Base-by-base conservation (phyloP, 2,888 invertebrate genomes). In the Cephus nigrinus region DNA sequence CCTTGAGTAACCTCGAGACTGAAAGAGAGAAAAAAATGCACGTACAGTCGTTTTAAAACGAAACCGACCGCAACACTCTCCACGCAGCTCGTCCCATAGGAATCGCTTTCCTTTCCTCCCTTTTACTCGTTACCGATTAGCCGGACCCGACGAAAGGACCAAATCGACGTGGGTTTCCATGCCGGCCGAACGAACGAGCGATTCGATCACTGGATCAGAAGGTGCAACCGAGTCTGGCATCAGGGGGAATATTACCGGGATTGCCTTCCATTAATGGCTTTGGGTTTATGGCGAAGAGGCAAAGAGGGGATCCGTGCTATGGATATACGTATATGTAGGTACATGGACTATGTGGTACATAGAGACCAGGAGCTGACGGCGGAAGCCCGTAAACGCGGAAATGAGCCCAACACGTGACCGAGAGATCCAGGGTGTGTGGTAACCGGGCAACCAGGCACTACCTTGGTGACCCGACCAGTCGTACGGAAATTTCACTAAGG, bases 321-420 rank as follows among this genome's bases (percentile, higher is more conserved):
- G 40, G 4, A 40, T 40, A 40, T 40, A 23, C 12, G 12, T 35
- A 12, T 35, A 40, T 15, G 15, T 1, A 23, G 5, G 15, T 15
- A 40, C 2, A 40, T 5, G 5, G 1, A 23, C 15, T 40, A 23
- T 15, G 2, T 55, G 23, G 9, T 23, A 23, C 9, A 23, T 23
- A 15, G 23, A 23, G 23, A 9, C 23, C 55, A 36, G 36, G 55
- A 55, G 55, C 55, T 55, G 55, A 5, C 2, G 55, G 55, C 23
- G 23, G 71, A 77, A 69, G 74, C 77, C 69, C 79, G 75, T 82
- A 84, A 83, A 84, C 76, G 79, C 76, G 76, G 78, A 83, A 81
- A 82, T 74, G 78, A 78, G 73, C 73, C 78, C 23, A 35, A 40
- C 68, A 33, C 71, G 71, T 71, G 31, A 71, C 71, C 71, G 71